Conservation (phyloP, 2,797 vertebrate genomes). For the Sebastes taczanowskii region DNA sequence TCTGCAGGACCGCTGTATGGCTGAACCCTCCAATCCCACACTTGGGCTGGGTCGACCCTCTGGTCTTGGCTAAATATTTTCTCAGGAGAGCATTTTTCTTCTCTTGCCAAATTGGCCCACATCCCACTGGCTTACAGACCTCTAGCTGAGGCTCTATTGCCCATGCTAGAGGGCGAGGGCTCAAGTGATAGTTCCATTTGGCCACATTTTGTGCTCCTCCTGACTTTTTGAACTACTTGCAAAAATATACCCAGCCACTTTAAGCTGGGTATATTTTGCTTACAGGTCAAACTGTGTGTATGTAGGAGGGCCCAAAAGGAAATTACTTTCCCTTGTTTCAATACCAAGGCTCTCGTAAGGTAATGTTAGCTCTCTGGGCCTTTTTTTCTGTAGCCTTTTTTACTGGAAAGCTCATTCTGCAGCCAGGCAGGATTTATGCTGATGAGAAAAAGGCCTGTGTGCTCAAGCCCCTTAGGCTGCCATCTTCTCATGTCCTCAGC, state of each 20-base stretch:
- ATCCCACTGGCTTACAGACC: slow-evolving; percentile 30
- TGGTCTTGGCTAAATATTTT: slow-evolving; percentile 63
- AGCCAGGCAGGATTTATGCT: slow-evolving; percentile 68
- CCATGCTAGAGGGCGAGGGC: slow-evolving; percentile 13
- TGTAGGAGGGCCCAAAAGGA: slow-evolving; percentile 38
- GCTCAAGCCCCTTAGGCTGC: slow-evolving; percentile 24
- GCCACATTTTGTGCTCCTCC: slow-evolving; percentile 21
- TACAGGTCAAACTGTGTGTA: slow-evolving; percentile 41
- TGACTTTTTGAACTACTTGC: slow-evolving; percentile 48
- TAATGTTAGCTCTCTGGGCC: slow-evolving; percentile 52
- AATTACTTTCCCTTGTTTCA: slow-evolving; percentile 58
- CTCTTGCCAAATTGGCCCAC: slow-evolving; percentile 37
- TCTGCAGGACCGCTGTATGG: background rate
- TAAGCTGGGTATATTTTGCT: slow-evolving; percentile 33
- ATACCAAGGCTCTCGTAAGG: slow-evolving; percentile 34
- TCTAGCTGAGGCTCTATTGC: slow-evolving; percentile 18
- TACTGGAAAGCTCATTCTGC: slow-evolving; percentile 51
- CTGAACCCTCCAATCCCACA: slow-evolving; percentile 35
- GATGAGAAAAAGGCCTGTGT: slow-evolving; percentile 70
- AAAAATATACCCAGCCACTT: slow-evolving; percentile 46
- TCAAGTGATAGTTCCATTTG: slow-evolving; percentile 33
- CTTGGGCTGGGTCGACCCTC: slow-evolving; percentile 20
- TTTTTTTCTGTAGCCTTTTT: slow-evolving; percentile 36
- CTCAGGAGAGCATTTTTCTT: slow-evolving; percentile 42
- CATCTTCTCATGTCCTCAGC: slow-evolving; percentile 27